Evolutionary conservation across 2,888 invertebrate genomes (phyloP).

Genomic region (Lamellibrachia satsuma): DNA sequence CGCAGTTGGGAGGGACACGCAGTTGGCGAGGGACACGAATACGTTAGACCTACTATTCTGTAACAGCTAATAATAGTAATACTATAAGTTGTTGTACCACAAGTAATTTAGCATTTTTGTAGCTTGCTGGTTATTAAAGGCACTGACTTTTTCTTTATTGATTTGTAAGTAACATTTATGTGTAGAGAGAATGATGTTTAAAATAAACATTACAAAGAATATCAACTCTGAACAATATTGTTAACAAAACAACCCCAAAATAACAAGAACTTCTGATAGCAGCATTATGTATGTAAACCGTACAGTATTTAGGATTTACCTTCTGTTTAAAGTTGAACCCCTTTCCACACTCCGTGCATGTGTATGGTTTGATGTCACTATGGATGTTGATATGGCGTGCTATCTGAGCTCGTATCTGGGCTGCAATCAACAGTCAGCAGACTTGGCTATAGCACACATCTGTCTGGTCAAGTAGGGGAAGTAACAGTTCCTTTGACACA

Average conservation of each 20-base stretch:
- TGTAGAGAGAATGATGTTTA: too few relatives aligned
- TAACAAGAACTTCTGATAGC: background rate
- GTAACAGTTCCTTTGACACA: too few relatives aligned
- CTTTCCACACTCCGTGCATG: constrained; percentile 38
- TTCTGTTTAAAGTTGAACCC: constrained; percentile 42
- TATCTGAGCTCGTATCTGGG: constrained; percentile 33
- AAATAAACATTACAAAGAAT: background rate
- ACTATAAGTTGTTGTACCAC: background rate
- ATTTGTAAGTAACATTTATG: too few relatives aligned
- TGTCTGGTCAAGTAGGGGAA: too few relatives aligned
- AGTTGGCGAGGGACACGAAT: background rate
- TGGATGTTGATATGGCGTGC: constrained; percentile 42
- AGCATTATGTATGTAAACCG: background rate
- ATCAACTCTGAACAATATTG: background rate
- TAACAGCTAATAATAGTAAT: background rate
- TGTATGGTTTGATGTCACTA: constrained; percentile 38
- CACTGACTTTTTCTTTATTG: background rate
- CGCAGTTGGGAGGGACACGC: too few relatives aligned
- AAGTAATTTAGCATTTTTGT: background rate
- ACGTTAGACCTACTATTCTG: background rate
- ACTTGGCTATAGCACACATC: background rate
- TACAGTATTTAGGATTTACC: constrained; percentile 27
- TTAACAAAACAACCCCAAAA: background rate
- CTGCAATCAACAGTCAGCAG: constrained; percentile 13
- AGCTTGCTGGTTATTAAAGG: background rate